Base-by-base conservation (phyloP, 1,140 invertebrate genomes). In the Drosophila persimilis region DNA sequence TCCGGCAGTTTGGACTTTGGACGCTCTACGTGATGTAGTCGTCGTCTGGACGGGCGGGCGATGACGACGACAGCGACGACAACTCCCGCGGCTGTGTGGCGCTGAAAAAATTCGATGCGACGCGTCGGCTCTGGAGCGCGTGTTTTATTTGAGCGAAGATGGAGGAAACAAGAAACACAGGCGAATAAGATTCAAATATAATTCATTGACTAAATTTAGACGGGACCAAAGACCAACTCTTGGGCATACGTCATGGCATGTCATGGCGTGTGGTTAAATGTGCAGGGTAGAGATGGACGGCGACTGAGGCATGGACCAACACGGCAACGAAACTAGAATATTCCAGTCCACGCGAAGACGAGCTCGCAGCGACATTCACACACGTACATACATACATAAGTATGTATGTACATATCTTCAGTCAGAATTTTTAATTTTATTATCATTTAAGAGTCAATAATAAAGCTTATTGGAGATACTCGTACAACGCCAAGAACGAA, bases 1-100 rank as follows among this genome's bases (percentile, higher is more conserved):
- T 50, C 67, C 66, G 79, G 65, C 50, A 59, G 73, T 43, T 80
- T 86, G 81, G 80, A 84, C 80, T 84, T 85, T 84, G 80, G 57
- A 63, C 79, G 31, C 39, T 24, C 48, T 63, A 58, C 73, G 58
- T 77, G 64, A 54, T 64, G 64, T 74, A 54, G 58, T 29, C 15
- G 55, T 43, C 70, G 46, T 62, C 58, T 79, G 77, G 29, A 8
- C 35, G 11, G 55, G 55, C 60, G 51, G 39, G 45, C 51, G 67
- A 46, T 55, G 63, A 63, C 80, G 77, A 62, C 63, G 63, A n/a
- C 26, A 50, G 17, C 50, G 26, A 26, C 58, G 59, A 29, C 43
- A 39, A 13, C 9, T 35, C 31, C 31, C 31, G 47, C 39, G 35
- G 48, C 35, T 47, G 54, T 11, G 31, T 9, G 31, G 11, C 29